A percentile compares a stretch with the other conserved stretches of the same genome.
Conservation (phyloP, 2,888 invertebrate species). For the Agonopterix heracliana region DNA sequence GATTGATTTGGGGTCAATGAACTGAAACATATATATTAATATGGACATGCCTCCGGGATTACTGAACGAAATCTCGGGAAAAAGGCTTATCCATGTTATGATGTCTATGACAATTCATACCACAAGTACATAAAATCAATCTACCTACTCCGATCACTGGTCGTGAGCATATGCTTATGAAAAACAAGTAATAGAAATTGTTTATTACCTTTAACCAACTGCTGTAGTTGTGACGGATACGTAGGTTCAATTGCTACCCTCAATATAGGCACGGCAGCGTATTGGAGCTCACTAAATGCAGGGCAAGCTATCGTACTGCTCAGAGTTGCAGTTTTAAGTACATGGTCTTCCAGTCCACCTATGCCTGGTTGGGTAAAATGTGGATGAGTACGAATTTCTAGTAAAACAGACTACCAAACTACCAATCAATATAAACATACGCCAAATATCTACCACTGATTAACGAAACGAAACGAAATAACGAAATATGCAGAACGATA, state of each 20-base stretch:
- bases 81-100: no score
- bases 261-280: constrained; percentile 90
- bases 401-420: neutral
- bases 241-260: constrained; percentile 95
- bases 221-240: constrained; percentile 85
- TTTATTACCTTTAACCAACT: constrained; percentile 77
- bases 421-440: no score
- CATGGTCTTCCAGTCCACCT: constrained; percentile 88
- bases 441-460: no score
- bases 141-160: no score
- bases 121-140: no score
- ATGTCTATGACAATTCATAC: no score
- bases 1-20: no score
- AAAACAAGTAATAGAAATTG: neutral
- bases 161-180: neutral
- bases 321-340: constrained; percentile 93
- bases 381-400: constrained; percentile 1
- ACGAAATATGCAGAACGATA: no score
- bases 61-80: no score
- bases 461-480: no score
- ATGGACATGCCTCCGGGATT: no score
- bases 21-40: no score
- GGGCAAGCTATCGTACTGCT: constrained; percentile 88
- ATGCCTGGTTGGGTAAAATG: constrained; percentile 75
- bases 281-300: constrained; percentile 88